Evolutionary conservation across 2,113 vertebrate species (phyloP).

Genomic region (Lipophrys pholis): DNA sequence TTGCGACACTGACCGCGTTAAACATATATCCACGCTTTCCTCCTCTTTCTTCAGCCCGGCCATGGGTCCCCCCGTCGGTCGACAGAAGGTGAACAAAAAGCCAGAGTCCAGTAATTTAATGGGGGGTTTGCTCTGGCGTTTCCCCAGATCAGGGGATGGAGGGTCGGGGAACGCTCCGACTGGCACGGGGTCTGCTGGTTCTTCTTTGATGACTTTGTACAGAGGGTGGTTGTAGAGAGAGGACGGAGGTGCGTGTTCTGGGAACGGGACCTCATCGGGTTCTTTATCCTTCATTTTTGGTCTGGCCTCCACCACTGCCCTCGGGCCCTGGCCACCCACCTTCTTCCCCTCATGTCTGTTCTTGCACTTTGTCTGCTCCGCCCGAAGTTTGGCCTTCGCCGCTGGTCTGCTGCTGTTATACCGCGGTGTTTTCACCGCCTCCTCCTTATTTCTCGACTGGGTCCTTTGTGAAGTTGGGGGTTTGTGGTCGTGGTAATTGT

Average conservation of each 20-base stretch:
- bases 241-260: conserved; percentile 53
- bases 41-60: conserved; percentile 82
- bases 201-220: conserved; percentile 84
- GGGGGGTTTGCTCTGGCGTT: conserved; percentile 86
- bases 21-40: conserved; percentile 84
- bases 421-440: conserved; percentile 56
- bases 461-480: conserved; percentile 35
- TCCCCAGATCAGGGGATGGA: conserved; percentile 80
- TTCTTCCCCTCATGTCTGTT: conserved; percentile 53
- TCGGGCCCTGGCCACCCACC: conserved; percentile 23
- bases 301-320: conserved; percentile 12
- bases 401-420: conserved; percentile 72
- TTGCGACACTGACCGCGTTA: conserved; percentile 81
- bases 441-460: conserved; percentile 36
- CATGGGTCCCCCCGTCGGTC: conserved; percentile 71
- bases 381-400: conserved; percentile 57
- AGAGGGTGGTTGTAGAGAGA: conserved; percentile 76
- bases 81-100: conserved; percentile 85
- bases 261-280: conserved; percentile 37
- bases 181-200: conserved; percentile 82
- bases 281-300: conserved; percentile 31
- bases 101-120: conserved; percentile 86
- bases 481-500: background rate
- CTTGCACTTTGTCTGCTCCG: conserved; percentile 34
- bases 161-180: conserved; percentile 70